Percentiles rank a stretch among this genome's conserved stretches.
Conservation (phyloP, 2,888 invertebrate species). For the Agrochola lota region DNA sequence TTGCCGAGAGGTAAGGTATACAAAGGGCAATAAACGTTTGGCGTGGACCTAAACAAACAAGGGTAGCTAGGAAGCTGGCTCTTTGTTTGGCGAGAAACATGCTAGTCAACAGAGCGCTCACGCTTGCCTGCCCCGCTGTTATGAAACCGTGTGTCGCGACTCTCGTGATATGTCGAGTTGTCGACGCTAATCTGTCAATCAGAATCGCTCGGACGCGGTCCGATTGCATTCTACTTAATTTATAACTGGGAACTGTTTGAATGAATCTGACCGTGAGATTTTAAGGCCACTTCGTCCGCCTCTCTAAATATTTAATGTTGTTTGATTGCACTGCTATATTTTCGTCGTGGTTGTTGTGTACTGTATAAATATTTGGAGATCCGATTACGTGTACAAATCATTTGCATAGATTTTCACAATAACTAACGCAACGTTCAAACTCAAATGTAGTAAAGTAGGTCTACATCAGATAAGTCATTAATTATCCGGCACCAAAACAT, state of each 20-base stretch:
- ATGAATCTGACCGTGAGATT: slow-evolving; percentile 59
- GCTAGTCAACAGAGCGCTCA: slow-evolving; percentile 84
- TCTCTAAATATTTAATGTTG: slow-evolving; percentile 39
- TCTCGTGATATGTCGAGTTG: slow-evolving; percentile 61
- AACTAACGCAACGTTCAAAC: slow-evolving; percentile 15
- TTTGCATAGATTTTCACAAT: slow-evolving; percentile 38
- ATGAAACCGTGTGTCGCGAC: slow-evolving; percentile 69
- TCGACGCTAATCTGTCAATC: slow-evolving; percentile 80
- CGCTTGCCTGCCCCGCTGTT: slow-evolving; percentile 67
- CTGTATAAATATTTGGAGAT: slow-evolving; percentile 41
- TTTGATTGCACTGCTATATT: slow-evolving; percentile 49
- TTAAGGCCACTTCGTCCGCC: slow-evolving; percentile 37
- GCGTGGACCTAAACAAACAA: slow-evolving; percentile 89
- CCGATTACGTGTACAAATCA: slow-evolving; percentile 36
- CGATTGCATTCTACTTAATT: slow-evolving; percentile 59
- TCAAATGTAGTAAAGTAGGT: slow-evolving; percentile 18
- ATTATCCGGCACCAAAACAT: slow-evolving; percentile 33
- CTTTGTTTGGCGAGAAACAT: slow-evolving; percentile 89
- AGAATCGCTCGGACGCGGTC: slow-evolving; percentile 62
- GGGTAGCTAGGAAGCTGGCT: slow-evolving; percentile 90
- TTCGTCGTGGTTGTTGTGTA: slow-evolving; percentile 37
- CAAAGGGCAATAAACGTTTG: slow-evolving; percentile 90
- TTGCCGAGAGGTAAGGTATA: slow-evolving; percentile 87
- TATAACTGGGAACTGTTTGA: slow-evolving; percentile 40
- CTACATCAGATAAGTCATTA: slow-evolving; percentile 33